Evolutionary conservation across 2,797 vertebrate genomes (phyloP).

Genomic region (Micromesistius poutassou): DNA sequence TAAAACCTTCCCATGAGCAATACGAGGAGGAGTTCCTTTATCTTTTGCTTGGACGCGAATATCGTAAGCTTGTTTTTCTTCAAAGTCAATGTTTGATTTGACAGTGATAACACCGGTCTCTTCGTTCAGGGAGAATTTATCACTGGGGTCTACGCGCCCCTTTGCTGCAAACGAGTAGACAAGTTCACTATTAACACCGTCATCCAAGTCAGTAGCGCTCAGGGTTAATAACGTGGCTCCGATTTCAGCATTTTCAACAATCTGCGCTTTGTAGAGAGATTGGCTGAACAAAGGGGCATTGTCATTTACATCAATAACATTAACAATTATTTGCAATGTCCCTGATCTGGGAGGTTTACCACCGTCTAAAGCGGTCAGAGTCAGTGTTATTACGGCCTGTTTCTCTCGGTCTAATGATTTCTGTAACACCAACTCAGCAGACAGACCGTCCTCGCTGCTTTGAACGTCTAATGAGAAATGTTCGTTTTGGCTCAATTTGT

Average conservation of each 20-base stretch:
- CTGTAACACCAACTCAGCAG: slow-evolving; percentile 75
- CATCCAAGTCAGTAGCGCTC: slow-evolving; percentile 56
- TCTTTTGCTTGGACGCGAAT: slow-evolving; percentile 61
- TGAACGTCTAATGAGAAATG: slow-evolving; percentile 66
- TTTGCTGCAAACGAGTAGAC: slow-evolving; percentile 37
- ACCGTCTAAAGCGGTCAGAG: slow-evolving; percentile 41
- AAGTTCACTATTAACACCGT: slow-evolving; percentile 23
- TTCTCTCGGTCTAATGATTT: slow-evolving; percentile 76
- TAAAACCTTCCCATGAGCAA: slow-evolving; percentile 61
- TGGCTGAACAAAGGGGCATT: slow-evolving; percentile 72
- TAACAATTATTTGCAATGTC: slow-evolving; percentile 13
- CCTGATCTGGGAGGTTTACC: slow-evolving; percentile 23
- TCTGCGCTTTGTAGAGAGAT: slow-evolving; percentile 40
- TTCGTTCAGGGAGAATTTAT: slow-evolving; percentile 46
- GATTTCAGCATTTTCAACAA: slow-evolving; percentile 35
- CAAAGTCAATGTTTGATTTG: slow-evolving; percentile 52
- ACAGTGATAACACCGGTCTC: slow-evolving; percentile 55
- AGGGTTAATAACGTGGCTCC: slow-evolving; percentile 60
- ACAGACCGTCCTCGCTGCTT: slow-evolving; percentile 70
- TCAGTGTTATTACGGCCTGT: slow-evolving; percentile 65
- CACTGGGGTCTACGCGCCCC: slow-evolving; percentile 24
- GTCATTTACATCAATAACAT: slow-evolving; percentile 74
- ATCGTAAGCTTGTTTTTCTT: slow-evolving; percentile 53
- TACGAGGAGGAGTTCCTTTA: slow-evolving; percentile 41
- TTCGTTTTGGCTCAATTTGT: slow-evolving; percentile 24